Evolutionary conservation across 2,113 vertebrate species (phyloP).

Genomic region (Deroptyus accipitrinus): DNA sequence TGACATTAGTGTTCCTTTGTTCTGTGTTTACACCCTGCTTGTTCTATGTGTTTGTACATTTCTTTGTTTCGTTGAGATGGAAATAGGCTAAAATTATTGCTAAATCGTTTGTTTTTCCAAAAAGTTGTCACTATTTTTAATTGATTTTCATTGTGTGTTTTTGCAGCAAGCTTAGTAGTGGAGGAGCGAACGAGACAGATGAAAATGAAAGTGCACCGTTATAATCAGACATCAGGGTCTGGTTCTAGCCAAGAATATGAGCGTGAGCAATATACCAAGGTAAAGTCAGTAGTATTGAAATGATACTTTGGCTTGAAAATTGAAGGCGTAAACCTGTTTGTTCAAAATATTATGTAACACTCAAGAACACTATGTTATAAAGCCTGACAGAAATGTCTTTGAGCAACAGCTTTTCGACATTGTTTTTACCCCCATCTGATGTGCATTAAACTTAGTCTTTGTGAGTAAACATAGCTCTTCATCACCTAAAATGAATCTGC

Average conservation of each 20-base stretch:
- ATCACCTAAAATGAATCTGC: not conserved
- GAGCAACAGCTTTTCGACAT: not conserved
- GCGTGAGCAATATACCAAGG: conserved; percentile 85
- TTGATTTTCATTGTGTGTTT: conserved; percentile 79
- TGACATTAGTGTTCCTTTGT: conserved; percentile 55
- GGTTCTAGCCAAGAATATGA: conserved; percentile 92
- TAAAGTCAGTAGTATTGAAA: conserved; percentile 71
- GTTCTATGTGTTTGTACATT: conserved; percentile 60
- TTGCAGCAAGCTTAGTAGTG: conserved; percentile 87
- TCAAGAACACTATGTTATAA: not conserved
- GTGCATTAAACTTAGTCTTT: not conserved
- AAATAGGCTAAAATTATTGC: conserved; percentile 52
- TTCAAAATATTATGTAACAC: not conserved
- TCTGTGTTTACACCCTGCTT: conserved; percentile 58
- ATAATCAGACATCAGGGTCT: conserved; percentile 90
- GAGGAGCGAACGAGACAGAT: conserved; percentile 92
- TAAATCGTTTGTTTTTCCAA: conserved; percentile 26
- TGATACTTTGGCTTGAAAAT: conserved; percentile 33
- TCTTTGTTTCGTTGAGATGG: conserved; percentile 34
- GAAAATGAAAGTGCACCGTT: conserved; percentile 91
- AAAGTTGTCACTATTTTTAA: conserved; percentile 64
- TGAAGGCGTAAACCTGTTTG: not conserved
- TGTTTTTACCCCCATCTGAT: not conserved
- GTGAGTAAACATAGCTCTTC: not conserved
- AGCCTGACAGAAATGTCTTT: not conserved